Percentiles rank a stretch among this genome's conserved stretches.
These are phyloP conservation scores for Ageneiosus marmoratus DNA, from an alignment of 2,113 vertebrate species.

Conservation along the genomic window DNA sequence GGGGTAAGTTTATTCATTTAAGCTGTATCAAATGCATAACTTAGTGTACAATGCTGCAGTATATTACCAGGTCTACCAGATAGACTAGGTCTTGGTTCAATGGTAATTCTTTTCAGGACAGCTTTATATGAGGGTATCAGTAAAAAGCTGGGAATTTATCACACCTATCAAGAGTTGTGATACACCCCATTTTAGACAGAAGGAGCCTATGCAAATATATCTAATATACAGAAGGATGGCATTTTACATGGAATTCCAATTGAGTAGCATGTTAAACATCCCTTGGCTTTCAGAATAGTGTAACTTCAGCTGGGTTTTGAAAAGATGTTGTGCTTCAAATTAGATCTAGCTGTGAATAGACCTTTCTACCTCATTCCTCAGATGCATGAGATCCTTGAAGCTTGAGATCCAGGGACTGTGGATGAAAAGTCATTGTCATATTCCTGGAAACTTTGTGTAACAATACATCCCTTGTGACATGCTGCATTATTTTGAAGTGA, in stretches of 20 bases:
- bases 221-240: not conserved
- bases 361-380: not conserved
- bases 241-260: not conserved
- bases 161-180: not conserved
- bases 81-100: not conserved
- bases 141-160: not conserved
- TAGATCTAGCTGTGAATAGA: not conserved
- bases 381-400: not conserved
- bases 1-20: conserved; percentile 76
- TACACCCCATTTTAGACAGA: not conserved
- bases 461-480: not conserved
- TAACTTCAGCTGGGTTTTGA: not conserved
- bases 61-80: not conserved
- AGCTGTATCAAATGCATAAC: not conserved
- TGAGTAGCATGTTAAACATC: not conserved
- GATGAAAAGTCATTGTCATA: not conserved
- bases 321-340: not conserved
- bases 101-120: too few species aligned
- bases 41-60: not conserved
- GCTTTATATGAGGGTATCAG: not conserved
- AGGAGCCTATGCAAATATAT: not conserved
- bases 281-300: not conserved
- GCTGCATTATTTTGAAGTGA: not conserved
- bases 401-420: not conserved
- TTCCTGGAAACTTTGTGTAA: not conserved